Evolutionary conservation across 2,888 invertebrate species (phyloP), one percentile per base, ranked within the genome.

Genomic region (Hemaris fuciformis): DNA sequence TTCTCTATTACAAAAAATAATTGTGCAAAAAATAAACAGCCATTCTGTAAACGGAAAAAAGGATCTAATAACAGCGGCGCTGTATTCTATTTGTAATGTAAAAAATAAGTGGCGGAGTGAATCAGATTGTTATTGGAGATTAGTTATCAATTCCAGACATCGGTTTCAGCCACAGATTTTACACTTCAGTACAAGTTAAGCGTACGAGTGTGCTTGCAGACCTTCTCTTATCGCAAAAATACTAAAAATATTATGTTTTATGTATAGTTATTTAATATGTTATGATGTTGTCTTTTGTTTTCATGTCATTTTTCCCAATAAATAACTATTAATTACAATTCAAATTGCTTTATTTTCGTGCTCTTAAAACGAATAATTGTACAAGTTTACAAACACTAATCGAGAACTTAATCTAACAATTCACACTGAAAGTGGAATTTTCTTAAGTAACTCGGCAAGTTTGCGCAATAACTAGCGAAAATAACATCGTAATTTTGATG

Each of bases 141-240:
- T 48, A 48, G 48, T 48, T 48, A 48, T 48, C 48, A 48, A 48
- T 27, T 48, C 48, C 48, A 48, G 48, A 48, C 48, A 48, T 48
- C 48, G 48, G 27, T 15, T 48, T 27, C 48, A 48, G 27, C 0
- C 27, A 25, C 25, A 48, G 27, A 48, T 48, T 48, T 48, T 48
- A 48, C 48, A 48, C 48, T 27, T 48, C 48, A 27, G 48, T 15
- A 15, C 48, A 48, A 27, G 15, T 25, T 48, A 27, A 48, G 27
- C 8, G 48, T 7, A n/a, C n/a, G n/a, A n/a, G n/a, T n/a, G 25
- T 13, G 48, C 48, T 25, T 25, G 25, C 34, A 13, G 1, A 3
- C 2, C 3, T n/a, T n/a, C n/a, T n/a, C n/a, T n/a, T n/a, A n/a
- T n/a, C n/a, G n/a, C n/a, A n/a, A n/a, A n/a, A n/a, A n/a, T n/a